A percentile compares a stretch with the other conserved stretches of the same genome.
Conservation (phyloP, 2,797 vertebrate genomes). For the Notolepis coatsorum region DNA sequence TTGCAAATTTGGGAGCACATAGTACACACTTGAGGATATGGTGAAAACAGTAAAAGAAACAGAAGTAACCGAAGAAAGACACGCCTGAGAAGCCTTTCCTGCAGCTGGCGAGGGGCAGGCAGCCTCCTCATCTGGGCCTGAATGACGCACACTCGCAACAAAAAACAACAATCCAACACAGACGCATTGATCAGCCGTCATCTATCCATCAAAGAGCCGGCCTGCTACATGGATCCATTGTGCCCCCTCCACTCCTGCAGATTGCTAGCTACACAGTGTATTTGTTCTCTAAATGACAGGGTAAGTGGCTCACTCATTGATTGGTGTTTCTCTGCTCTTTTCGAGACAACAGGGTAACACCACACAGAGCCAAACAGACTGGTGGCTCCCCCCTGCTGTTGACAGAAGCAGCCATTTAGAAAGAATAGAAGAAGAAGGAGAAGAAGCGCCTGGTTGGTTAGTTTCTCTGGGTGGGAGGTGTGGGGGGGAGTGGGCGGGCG, state of each 20-base stretch:
- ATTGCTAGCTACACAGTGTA: slow-evolving; percentile 47
- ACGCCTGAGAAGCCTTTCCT: no score
- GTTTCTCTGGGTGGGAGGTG: not conserved
- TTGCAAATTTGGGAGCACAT: slow-evolving; percentile 5
- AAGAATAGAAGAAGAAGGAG: slow-evolving; percentile 42
- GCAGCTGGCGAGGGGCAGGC: slow-evolving; percentile 61
- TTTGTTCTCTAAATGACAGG: slow-evolving; percentile 64
- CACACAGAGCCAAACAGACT: slow-evolving; percentile 35
- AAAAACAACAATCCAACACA: slow-evolving; percentile 51
- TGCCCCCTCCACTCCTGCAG: slow-evolving; percentile 40
- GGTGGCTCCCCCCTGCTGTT: slow-evolving; percentile 54
- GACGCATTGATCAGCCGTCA: slow-evolving; percentile 52
- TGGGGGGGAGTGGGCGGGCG: not conserved
- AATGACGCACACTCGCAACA: slow-evolving; percentile 47
- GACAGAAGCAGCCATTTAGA: slow-evolving; percentile 66
- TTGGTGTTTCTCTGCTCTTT: slow-evolving; percentile 60
- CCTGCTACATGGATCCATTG: slow-evolving; percentile 43
- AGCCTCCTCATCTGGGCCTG: slow-evolving; percentile 49
- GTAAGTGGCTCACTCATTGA: slow-evolving; percentile 65
- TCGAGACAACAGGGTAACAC: slow-evolving; percentile 49
- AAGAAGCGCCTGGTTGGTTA: slow-evolving; percentile 31
- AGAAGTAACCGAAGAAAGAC: no score
- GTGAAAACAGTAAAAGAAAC: not conserved
- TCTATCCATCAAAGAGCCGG: slow-evolving; percentile 37
- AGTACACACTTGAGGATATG: slow-evolving; percentile 19